These are phyloP conservation scores for Diarsia dahlii DNA, from an alignment of 2,888 invertebrate genomes.

Conservation along the genomic window DNA sequence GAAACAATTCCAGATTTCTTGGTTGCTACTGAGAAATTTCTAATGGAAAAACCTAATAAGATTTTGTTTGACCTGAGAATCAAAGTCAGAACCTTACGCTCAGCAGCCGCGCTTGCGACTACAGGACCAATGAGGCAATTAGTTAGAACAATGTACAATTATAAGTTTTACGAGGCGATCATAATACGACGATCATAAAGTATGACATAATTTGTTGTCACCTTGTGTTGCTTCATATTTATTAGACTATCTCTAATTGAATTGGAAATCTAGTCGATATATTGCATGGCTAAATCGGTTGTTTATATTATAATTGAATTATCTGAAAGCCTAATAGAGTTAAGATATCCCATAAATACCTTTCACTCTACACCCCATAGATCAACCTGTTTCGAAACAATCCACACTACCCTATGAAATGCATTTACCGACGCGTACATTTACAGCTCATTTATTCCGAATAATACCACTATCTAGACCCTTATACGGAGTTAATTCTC, in stretches of 20 bases:
- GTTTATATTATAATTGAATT: no score
- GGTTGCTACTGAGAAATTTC: not conserved
- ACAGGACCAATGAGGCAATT: not conserved
- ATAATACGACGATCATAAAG: no score
- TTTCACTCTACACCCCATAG: conserved; percentile 8
- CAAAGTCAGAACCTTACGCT: not conserved
- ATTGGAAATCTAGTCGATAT: no score
- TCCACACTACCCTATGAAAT: conserved; percentile 52
- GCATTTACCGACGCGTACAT: conserved; percentile 70
- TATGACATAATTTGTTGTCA: no score
- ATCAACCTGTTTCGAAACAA: conserved; percentile 32
- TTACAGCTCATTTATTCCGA: conserved; percentile 76
- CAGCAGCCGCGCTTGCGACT: not conserved
- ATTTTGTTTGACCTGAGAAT: not conserved
- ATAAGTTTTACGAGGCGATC: no score
- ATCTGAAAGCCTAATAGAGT: no score
- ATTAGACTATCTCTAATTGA: no score
- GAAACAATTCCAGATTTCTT: no score
- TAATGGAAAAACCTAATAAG: not conserved
- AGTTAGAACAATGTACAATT: no score
- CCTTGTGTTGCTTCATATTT: no score
- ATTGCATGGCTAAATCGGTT: no score
- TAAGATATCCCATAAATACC: not conserved
- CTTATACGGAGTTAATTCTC: conserved; percentile 71
- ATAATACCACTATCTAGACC: conserved; percentile 70